Conservation (phyloP, 2,888 invertebrate genomes). For the Chaitophorus viminalis region DNA sequence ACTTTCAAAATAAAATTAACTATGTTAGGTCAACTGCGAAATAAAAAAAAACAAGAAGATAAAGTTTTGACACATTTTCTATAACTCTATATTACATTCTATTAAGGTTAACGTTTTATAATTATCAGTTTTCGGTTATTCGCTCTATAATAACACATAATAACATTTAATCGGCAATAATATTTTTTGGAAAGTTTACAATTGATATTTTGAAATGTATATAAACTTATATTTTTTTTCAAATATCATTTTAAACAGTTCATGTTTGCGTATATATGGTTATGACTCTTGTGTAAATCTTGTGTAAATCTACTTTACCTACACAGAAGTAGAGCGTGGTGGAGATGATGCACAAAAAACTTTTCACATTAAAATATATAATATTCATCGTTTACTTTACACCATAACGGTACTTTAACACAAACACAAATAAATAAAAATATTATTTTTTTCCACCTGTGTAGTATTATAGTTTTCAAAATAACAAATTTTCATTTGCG, state of each 20-base stretch:
- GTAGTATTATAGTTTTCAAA: not conserved
- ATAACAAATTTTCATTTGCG: not conserved
- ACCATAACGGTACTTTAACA: conserved; percentile 19
- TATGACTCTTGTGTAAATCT: conserved; percentile 9
- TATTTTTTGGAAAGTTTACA: too few species aligned
- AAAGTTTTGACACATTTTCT: conserved; percentile 5
- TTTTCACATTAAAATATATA: conserved; percentile 45
- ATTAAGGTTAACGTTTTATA: not conserved
- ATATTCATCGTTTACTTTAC: conserved; percentile 44
- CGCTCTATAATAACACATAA: not conserved
- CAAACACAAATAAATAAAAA: conserved; percentile 30
- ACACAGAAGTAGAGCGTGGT: not conserved
- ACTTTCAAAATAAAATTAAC: conserved; percentile 52
- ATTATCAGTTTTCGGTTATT: not conserved
- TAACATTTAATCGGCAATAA: not conserved
- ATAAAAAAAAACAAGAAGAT: not conserved
- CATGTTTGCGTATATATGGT: not conserved
- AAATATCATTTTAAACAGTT: not conserved
- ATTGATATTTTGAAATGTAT: too few species aligned
- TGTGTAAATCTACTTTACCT: conserved; percentile 9
- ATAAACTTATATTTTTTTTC: not conserved
- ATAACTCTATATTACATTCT: not conserved
- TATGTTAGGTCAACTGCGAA: conserved; percentile 21
- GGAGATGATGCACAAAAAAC: conserved; percentile 33
- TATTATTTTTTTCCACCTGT: not conserved